Evolutionary conservation across 2,113 vertebrate species (phyloP), one percentile per base, ranked within the genome.

Genomic region (Cercocebus atys): DNA sequence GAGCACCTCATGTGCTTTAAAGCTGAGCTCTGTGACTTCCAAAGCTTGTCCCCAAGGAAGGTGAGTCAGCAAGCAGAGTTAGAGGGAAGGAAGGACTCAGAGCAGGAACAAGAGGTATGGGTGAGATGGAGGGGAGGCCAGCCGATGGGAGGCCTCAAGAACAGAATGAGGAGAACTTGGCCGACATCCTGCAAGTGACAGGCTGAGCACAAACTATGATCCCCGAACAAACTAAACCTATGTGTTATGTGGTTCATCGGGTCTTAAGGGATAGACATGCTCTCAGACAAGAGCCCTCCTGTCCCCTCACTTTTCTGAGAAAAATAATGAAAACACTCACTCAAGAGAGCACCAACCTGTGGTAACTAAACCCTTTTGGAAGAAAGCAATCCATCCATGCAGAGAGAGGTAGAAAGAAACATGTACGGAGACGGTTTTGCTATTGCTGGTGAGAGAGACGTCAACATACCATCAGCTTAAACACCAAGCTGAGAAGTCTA

Each of bases 381-480:
- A 93, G 38, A 97, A 55, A 75, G 50, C 83, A 96, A 73, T 32
- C 96, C 68, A 94, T 90, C 81, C 17, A 12, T 35, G 81, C 43
- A 96, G 61, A 16, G 0, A 94, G 23, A 11, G 80, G 16, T 76
- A n/a, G 45, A 95, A 93, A 95, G 84, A 43, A 89, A 43, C 76
- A 95, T 81, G 96, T 25, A 75, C 1, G 68, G 66, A 95, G 95
- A 95, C 40, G 6, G 17, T 78, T 97, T 95, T 93, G 40, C 40
- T 90, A 50, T 2, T 3, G 47, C 80, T 61, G 85, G 45, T 86
- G 96, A 96, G 79, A 95, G 59, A 93, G 57, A 96, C 9, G 30
- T 98, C 94, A 96, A 89, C 93, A 80, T n/a, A 97, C 84, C 84
- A 79, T 97, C 94, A 97, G 20, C 78, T 98, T 97, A 96, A 97